Evolutionary conservation across 2,797 vertebrate species (phyloP).

Genomic region (Sebastes paucispinis): DNA sequence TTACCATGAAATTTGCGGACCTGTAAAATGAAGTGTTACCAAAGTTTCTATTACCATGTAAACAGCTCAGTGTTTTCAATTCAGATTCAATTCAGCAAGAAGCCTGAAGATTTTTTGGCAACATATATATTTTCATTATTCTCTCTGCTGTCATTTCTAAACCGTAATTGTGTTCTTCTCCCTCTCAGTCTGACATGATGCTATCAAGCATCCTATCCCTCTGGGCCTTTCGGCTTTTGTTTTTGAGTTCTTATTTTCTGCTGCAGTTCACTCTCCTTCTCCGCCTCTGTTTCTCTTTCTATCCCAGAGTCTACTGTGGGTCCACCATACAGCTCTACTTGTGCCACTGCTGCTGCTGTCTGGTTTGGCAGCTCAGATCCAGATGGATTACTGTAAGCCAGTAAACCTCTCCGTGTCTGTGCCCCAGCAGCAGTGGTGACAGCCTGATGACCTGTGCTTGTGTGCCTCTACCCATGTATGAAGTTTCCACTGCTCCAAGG

Average conservation of each 20-base stretch:
- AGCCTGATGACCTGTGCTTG: slow-evolving; percentile 12
- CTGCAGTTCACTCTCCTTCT: slow-evolving; percentile 1
- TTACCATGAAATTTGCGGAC: too few species aligned
- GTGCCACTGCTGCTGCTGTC: slow-evolving; percentile 31
- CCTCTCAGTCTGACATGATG: not conserved
- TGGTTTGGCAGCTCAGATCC: slow-evolving; percentile 34
- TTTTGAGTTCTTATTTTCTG: slow-evolving; percentile 15
- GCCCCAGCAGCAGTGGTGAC: slow-evolving; percentile 30
- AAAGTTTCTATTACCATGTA: not conserved
- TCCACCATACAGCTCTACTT: slow-evolving; percentile 5
- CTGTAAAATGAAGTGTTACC: too few species aligned
- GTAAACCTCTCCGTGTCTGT: slow-evolving; percentile 58
- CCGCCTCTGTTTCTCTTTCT: not conserved
- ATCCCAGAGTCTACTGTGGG: not conserved
- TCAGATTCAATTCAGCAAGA: not conserved
- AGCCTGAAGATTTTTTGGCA: not conserved
- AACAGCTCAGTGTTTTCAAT: not conserved
- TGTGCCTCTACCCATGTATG: not conserved
- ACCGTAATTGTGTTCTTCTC: not conserved
- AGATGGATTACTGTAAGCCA: slow-evolving; percentile 68
- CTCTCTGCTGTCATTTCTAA: not conserved
- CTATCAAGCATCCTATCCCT: not conserved
- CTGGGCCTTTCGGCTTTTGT: not conserved
- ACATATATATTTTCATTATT: not conserved
- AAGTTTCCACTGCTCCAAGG: slow-evolving; percentile 53